Evolutionary conservation across 2,888 invertebrate species (phyloP), one percentile per base, ranked within the genome.

Genomic region (Hermodice carunculata): DNA sequence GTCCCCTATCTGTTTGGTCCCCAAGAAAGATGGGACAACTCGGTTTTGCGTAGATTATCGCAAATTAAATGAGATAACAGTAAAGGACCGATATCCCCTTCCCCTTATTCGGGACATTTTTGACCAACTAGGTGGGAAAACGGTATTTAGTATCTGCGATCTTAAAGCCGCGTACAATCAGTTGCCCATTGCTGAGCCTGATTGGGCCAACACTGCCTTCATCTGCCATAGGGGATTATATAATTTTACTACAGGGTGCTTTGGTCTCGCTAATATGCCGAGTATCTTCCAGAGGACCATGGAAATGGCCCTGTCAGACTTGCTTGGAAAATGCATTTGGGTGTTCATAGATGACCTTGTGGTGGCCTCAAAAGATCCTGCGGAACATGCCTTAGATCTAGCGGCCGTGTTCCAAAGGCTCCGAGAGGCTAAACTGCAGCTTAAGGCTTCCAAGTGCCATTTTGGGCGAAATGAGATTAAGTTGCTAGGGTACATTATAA

Each of bases 311-410:
- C 40, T 73, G 19, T 37, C 24, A 26, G 48, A 31, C 3, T 17
- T 49, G 19, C 44, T 44, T 17, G 66, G 70, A 3, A 63, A 6
- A 49, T 72, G 5, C 68, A 66, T 57, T 63, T 4, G 29, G 3
- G 51, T 51, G 2, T 51, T 66, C 59, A 69, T 69, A 52, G 68
- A 74, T 43, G 72, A 72, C 53, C 52, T 72, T n/a, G 44, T 74
- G 8, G 53, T 75, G 14, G 59, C 52, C 24, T 66, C 58, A 0
- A n/a, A 22, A 8, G 44, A 40, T 34, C 59, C 57, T 43, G 26
- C 34, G 6, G 65, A 57, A 22, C 74, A 73, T 54, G 65, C 69
- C 52, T n/a, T 48, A 34, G 32, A 46, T 11, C n/a, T 67, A n/a
- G 22, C 52, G 2, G 40, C n/a, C 11, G 71, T 69, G 0, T 52